phyloP scores from a whole-genome alignment of 2,797 vertebrate species.

The Anguilla obscura region DNA sequence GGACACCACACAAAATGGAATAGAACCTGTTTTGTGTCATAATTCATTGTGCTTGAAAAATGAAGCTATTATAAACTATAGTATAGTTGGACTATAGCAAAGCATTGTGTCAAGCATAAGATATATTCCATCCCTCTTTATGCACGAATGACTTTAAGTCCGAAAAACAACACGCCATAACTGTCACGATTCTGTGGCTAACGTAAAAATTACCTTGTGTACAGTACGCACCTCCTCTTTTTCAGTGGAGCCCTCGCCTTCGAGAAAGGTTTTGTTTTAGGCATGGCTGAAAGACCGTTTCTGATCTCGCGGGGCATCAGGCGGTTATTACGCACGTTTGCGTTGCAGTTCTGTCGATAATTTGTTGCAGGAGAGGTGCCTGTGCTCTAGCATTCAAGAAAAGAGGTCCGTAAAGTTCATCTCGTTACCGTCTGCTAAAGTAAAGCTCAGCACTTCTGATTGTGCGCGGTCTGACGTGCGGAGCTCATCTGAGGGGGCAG shows the following conservation, averaged over 20 bases:
- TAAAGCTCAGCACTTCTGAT: constrained; percentile 23
- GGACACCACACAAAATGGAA: background rate
- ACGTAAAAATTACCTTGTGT: background rate
- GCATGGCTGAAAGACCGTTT: background rate
- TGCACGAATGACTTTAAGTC: background rate
- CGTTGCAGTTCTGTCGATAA: constrained; percentile 20
- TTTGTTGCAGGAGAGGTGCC: background rate
- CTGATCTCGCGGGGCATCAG: constrained; percentile 11
- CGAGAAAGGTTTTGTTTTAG: constrained; percentile 8
- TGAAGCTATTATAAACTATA: background rate
- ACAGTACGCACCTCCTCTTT: constrained; percentile 12
- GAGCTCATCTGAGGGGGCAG: background rate
- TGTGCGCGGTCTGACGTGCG: background rate
- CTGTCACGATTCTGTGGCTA: background rate
- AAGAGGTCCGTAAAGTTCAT: constrained; percentile 32
- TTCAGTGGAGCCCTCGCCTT: background rate
- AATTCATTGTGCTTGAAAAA: background rate
- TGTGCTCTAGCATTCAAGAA: constrained; percentile 14
- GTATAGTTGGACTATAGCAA: background rate
- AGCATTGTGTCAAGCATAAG: background rate
- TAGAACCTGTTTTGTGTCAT: background rate
- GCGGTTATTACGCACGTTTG: constrained; percentile 14
- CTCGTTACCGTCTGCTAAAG: constrained; percentile 16
- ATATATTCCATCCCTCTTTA: background rate
- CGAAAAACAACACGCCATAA: background rate